Base-by-base conservation (phyloP, 2,888 invertebrate genomes). In the Melieria picta region DNA sequence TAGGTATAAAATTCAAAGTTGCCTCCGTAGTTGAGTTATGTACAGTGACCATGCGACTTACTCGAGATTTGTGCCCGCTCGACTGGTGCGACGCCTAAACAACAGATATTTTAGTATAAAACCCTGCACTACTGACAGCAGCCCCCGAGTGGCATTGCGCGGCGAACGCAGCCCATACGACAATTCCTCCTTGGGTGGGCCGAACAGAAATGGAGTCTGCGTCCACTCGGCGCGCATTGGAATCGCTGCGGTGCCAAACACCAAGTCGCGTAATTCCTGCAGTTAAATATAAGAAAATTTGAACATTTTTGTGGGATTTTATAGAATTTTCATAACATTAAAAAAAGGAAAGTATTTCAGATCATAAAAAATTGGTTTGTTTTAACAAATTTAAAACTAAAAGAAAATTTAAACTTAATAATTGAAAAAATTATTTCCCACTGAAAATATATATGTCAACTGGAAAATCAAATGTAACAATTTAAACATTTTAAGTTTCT, bases 201-300 rank as follows among this genome's bases (percentile, higher is more conserved):
- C 88, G 84, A 92, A 90, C 16, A 89, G 85, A n/a, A 93, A 87
- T 0, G 92, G 90, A 1, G 93, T 92, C 62, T 92, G 88, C 30
- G 91, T 87, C 93, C 93, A 93, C 84, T 93, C 93, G 0, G 90
- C 90, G 13, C 92, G 88, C n/a, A 93, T 91, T 3, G 92, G 91
- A 72, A 91, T 91, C 0, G 91, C 89, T 0, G 92, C 89, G 1
- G 91, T 90, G 3, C 92, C 93, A 80, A 93, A 93, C 6, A 91
- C 89, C 50, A 90, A 85, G 63, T 89, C 86, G 3, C 93, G 89
- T 4, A 93, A 85, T 55, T 90, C 90, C 93, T 93, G 77, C 6
- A 69, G 30, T 50, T 0, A 42, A n/a, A 46, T 10, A 52, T 55
- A 58, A 67, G 60, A 13, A 56, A 16, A 16, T 52, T 0, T n/a